phyloP scores from a whole-genome alignment of 2,113 vertebrate species.

The Odobenus rosmarus region DNA sequence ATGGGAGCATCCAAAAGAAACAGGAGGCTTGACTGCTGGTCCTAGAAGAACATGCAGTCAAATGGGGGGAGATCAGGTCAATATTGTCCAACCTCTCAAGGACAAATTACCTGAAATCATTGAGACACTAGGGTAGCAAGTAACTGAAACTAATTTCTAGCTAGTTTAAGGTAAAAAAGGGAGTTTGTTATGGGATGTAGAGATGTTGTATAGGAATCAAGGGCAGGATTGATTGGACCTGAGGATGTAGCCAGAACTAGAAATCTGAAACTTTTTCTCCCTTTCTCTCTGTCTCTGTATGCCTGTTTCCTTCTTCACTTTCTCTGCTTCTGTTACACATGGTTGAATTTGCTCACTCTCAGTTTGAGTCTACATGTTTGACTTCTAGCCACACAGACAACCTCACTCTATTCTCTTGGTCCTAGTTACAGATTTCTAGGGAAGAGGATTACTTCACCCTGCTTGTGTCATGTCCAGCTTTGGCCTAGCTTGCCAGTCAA shows the following conservation, averaged over 20 bases:
- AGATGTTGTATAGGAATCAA: background rate
- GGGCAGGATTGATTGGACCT: background rate
- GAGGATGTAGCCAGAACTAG: background rate
- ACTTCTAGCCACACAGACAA: background rate
- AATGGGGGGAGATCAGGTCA: background rate
- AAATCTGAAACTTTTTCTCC: background rate
- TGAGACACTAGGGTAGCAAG: background rate
- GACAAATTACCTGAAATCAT: background rate
- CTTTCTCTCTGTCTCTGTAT: background rate
- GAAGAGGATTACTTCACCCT: background rate
- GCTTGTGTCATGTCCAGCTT: background rate
- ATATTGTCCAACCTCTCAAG: background rate
- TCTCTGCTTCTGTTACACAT: background rate
- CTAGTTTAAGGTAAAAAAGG: background rate
- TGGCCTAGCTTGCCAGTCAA: background rate
- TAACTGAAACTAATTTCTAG: background rate
- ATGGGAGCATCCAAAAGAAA: background rate
- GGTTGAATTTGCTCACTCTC: background rate
- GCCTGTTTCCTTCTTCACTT: background rate
- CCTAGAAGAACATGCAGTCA: background rate
- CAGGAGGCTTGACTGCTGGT: background rate
- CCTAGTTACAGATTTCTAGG: background rate
- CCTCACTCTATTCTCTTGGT: background rate
- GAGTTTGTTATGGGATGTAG: background rate
- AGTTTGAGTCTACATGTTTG: background rate